These are phyloP conservation scores for Alsophila aescularia DNA, from an alignment of 2,888 invertebrate species.

Conservation along the genomic window DNA sequence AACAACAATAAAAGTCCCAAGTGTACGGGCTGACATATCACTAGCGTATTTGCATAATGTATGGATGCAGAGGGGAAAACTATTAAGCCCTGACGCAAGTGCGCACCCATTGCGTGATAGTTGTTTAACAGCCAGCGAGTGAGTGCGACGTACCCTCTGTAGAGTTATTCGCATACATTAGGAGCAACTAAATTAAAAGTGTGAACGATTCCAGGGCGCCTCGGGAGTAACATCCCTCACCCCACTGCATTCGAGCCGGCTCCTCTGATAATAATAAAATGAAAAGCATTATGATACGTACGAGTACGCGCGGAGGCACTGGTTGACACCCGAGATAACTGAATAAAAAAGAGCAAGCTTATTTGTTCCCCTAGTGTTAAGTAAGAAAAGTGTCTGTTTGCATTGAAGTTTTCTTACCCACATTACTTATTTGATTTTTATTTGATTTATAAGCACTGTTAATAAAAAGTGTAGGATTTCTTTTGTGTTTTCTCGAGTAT, in stretches of 20 bases:
- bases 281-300: conserved; percentile 80
- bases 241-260: conserved; percentile 55
- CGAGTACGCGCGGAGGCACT: conserved; percentile 71
- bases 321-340: conserved; percentile 72
- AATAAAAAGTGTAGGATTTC: background rate
- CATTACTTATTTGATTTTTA: conserved; percentile 19
- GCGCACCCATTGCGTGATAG: conserved; percentile 77
- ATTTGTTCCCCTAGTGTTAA: conserved; percentile 63
- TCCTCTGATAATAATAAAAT: conserved; percentile 75
- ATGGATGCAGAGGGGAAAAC: conserved; percentile 79
- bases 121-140: conserved; percentile 76
- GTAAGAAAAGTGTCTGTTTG: conserved; percentile 55
- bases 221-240: conserved; percentile 51
- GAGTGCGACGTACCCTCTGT: conserved; percentile 60
- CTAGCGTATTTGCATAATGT: conserved; percentile 83
- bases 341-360: conserved; percentile 67
- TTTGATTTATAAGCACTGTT: conserved; percentile 1
- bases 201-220: conserved; percentile 73
- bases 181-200: conserved; percentile 83
- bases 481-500: too few relatives aligned
- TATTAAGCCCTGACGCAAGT: conserved; percentile 69
- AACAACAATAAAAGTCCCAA: conserved; percentile 82
- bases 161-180: conserved; percentile 81
- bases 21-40: conserved; percentile 81
- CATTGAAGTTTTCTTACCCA: conserved; percentile 29